Evolutionary conservation across 2,888 invertebrate species (phyloP).

Genomic region (Chymomyza caudatula): DNA sequence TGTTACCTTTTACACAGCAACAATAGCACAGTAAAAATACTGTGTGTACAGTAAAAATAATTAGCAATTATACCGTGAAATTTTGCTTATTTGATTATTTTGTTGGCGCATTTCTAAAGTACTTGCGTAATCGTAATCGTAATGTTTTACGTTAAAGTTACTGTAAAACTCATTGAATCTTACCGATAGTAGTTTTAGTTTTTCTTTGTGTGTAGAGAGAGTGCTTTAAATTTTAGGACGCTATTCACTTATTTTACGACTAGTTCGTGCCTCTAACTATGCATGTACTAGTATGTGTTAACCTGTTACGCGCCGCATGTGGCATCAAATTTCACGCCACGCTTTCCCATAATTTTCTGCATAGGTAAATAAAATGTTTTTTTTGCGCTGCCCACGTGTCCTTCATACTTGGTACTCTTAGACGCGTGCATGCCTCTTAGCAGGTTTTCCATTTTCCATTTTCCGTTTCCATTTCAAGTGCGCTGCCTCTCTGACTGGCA

Average conservation of each 20-base stretch:
- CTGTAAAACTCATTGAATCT: too few species aligned
- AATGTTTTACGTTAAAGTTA: too few species aligned
- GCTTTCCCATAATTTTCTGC: conserved; percentile 18
- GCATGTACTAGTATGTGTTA: conserved; percentile 9
- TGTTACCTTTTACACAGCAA: too few species aligned
- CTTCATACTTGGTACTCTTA: not conserved
- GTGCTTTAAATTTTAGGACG: conserved; percentile 21
- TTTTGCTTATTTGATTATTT: too few species aligned
- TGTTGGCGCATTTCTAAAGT: too few species aligned
- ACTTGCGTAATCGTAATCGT: too few species aligned
- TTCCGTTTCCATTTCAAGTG: conserved; percentile 3
- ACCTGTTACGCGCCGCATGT: conserved; percentile 48
- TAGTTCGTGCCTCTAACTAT: conserved; percentile 46
- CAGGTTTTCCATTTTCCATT: not conserved
- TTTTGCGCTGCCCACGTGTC: not conserved
- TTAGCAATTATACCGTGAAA: too few species aligned
- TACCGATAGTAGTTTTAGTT: too few species aligned
- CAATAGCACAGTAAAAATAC: too few species aligned
- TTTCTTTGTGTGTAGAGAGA: too few species aligned
- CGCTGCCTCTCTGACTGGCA: conserved; percentile 8
- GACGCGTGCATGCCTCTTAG: not conserved
- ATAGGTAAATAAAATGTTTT: conserved; percentile 39
- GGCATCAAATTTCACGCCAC: conserved; percentile 56
- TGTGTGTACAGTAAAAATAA: too few species aligned
- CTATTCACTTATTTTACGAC: conserved; percentile 49